Conservation (phyloP, 2,888 invertebrate species). For the Cacoxenus indagator region DNA sequence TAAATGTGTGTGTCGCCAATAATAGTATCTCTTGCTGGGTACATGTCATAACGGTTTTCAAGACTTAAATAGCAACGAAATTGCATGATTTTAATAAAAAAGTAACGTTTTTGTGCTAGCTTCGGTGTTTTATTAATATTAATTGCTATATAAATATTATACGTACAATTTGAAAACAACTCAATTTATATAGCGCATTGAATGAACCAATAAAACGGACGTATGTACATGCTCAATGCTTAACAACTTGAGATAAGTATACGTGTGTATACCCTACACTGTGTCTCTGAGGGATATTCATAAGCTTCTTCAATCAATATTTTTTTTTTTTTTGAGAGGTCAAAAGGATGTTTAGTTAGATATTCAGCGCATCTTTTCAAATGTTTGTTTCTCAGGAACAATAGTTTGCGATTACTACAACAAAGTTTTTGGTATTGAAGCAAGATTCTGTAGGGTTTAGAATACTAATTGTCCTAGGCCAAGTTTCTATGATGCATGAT, state of each 20-base stretch:
- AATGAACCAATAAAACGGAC: too few relatives aligned
- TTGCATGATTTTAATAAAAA: not conserved
- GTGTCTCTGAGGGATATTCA: not conserved
- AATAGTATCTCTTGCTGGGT: conserved; percentile 50
- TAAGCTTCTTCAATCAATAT: too few relatives aligned
- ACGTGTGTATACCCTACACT: not conserved
- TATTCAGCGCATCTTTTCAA: too few relatives aligned
- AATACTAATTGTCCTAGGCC: too few relatives aligned
- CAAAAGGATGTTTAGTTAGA: too few relatives aligned
- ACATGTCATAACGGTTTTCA: conserved; percentile 55
- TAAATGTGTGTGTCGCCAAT: conserved; percentile 38
- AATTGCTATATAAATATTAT: conserved; percentile 9
- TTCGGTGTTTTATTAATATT: conserved; percentile 20
- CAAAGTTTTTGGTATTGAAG: too few relatives aligned
- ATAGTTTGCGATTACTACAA: too few relatives aligned
- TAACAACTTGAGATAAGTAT: not conserved
- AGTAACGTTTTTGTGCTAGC: not conserved
- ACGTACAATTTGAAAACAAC: not conserved
- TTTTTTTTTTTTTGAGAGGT: too few relatives aligned
- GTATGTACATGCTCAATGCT: conserved; percentile 37
- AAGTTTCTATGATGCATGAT: too few relatives aligned
- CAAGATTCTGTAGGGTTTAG: too few relatives aligned
- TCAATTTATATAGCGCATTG: conserved; percentile 15
- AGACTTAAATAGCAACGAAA: conserved; percentile 36
- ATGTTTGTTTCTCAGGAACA: too few relatives aligned